A percentile compares a stretch with the other conserved stretches of the same genome.
phyloP scores from a whole-genome alignment of 2,113 vertebrate species.

The Panurus biarmicus region DNA sequence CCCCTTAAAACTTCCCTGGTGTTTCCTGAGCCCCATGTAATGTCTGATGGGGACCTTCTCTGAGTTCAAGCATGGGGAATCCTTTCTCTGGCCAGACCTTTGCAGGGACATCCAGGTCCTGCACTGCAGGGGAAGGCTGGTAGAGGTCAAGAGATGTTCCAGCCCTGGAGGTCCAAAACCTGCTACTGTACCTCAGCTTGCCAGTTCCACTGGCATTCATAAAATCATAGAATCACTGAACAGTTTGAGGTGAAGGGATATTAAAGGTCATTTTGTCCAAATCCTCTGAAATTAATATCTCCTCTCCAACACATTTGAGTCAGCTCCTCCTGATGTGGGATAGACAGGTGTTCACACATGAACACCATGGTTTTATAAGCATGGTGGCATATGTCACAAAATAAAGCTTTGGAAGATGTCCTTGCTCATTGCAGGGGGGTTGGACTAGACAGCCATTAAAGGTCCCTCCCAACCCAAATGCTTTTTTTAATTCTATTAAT shows the following conservation, averaged over 20 bases:
- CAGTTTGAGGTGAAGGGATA: background rate
- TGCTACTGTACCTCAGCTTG: background rate
- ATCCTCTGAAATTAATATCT: background rate
- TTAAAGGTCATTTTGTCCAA: background rate
- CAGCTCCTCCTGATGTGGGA: background rate
- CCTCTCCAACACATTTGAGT: accelerated
- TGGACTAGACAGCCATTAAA: background rate
- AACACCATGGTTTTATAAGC: background rate
- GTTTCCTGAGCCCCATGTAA: background rate
- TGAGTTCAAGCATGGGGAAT: accelerated
- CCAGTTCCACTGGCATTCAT: background rate
- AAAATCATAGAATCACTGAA: background rate
- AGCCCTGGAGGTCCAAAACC: background rate
- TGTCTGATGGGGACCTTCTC: background rate
- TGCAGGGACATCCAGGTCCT: background rate
- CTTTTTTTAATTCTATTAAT: background rate
- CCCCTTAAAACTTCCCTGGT: background rate
- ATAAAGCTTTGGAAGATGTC: background rate
- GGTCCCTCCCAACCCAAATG: background rate
- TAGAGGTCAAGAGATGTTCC: accelerated
- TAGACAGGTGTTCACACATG: accelerated
- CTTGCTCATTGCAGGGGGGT: background rate
- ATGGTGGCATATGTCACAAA: background rate
- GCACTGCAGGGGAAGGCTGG: background rate
- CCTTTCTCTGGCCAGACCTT: background rate